Percentiles rank a stretch among this genome's conserved stretches.
Evolutionary conservation across 1,140 invertebrate genomes (phyloP).

Genomic region (Drosophila miranda): DNA sequence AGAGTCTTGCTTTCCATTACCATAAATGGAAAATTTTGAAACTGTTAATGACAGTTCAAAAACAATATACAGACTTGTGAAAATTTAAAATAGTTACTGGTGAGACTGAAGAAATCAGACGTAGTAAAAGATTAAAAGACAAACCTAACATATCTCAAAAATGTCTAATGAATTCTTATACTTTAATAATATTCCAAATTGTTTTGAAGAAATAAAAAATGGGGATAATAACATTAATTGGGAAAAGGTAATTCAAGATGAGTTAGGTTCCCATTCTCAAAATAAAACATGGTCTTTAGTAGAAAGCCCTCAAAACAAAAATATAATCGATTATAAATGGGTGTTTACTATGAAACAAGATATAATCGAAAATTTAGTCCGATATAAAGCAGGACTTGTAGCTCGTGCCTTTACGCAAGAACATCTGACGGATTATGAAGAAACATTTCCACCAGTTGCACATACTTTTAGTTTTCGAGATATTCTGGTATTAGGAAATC

Average conservation of each 20-base stretch:
- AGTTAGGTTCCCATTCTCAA: conserved; percentile 69
- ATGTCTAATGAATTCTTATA: too few species aligned
- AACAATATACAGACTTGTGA: too few species aligned
- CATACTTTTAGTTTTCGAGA: conserved; percentile 45
- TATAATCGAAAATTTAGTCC: conserved; percentile 57
- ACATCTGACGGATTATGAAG: conserved; percentile 67
- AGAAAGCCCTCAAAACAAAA: conserved; percentile 58
- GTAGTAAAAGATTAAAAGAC: conserved; percentile 61
- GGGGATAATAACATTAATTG: conserved; percentile 33
- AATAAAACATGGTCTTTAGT: conserved; percentile 82
- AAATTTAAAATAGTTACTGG: too few species aligned
- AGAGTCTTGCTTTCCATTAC: too few species aligned
- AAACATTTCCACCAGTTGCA: conserved; percentile 19
- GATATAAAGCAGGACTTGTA: conserved; percentile 82
- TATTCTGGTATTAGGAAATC: conserved; percentile 81
- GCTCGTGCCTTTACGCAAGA: too few species aligned
- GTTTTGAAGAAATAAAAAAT: conserved; percentile 62
- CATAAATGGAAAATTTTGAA: too few species aligned
- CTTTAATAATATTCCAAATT: too few species aligned
- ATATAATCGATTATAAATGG: conserved; percentile 80
- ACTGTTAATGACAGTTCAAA: too few species aligned
- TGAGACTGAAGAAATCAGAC: conserved; percentile 10
- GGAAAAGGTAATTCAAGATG: conserved; percentile 73
- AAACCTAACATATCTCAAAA: conserved; percentile 23
- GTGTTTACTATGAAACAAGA: conserved; percentile 74